A percentile compares a stretch with the other conserved stretches of the same genome.
Evolutionary conservation across 2,888 invertebrate species (phyloP).

Genomic region (Melanostoma mellinum): DNA sequence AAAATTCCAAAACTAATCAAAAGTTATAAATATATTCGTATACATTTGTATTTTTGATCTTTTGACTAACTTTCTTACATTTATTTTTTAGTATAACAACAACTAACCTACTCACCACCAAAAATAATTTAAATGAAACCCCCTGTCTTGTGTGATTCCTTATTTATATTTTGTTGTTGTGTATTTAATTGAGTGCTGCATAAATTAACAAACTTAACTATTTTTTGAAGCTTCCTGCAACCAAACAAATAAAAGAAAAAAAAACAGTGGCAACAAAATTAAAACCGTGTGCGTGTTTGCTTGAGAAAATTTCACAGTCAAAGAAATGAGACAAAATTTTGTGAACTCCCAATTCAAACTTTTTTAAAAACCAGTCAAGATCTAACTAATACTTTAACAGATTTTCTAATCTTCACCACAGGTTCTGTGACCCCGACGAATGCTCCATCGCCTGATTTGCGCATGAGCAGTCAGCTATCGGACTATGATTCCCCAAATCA

Average conservation of each 20-base stretch:
- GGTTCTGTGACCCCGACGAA: conserved; percentile 93
- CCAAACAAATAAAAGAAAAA: conserved; percentile 24
- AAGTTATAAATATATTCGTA: background rate
- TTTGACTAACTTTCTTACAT: conserved; percentile 52
- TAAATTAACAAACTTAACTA: conserved; percentile 60
- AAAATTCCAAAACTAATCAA: conserved; percentile 54
- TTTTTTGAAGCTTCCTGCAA: conserved; percentile 72
- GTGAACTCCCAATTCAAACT: conserved; percentile 64
- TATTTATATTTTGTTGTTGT: conserved; percentile 23
- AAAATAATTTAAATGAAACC: conserved; percentile 26
- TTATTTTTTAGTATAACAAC: background rate
- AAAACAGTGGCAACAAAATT: conserved; percentile 48
- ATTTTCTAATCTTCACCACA: conserved; percentile 82
- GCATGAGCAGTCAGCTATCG: conserved; percentile 81
- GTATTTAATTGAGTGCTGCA: conserved; percentile 60
- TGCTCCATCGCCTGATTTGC: conserved; percentile 87
- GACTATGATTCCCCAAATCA: conserved; percentile 85
- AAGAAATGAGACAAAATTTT: conserved; percentile 50
- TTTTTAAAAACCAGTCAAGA: conserved; percentile 72
- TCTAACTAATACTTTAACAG: conserved; percentile 80
- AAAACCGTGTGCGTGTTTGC: conserved; percentile 65
- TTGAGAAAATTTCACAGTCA: conserved; percentile 52
- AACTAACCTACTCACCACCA: conserved; percentile 42
- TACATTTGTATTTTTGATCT: conserved; percentile 57
- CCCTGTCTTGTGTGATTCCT: conserved; percentile 41